A percentile compares a stretch with the other conserved stretches of the same genome.
Conservation (phyloP, 2,888 invertebrate species). For the Augiades crinisus region DNA sequence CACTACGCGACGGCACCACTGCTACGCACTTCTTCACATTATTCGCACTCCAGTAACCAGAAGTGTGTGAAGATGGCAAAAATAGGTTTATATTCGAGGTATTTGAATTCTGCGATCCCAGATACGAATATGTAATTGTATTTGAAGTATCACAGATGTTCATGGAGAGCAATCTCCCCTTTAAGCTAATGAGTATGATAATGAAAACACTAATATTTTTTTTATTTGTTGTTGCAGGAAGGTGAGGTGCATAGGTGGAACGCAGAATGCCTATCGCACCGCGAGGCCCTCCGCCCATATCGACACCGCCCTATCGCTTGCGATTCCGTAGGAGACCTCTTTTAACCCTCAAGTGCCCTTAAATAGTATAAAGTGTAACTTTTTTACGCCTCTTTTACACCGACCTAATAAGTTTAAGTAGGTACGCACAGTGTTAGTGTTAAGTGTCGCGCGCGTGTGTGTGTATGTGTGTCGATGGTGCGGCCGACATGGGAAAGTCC, state of each 20-base stretch:
- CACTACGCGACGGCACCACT: too few relatives aligned
- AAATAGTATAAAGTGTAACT: conserved; percentile 75
- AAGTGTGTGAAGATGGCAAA: too few relatives aligned
- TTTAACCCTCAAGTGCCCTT: conserved; percentile 75
- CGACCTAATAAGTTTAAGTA: conserved; percentile 73
- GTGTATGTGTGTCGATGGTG: conserved; percentile 77
- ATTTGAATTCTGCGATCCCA: too few relatives aligned
- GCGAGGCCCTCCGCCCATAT: conserved; percentile 77
- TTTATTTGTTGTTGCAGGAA: conserved; percentile 60
- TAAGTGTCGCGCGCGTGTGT: conserved; percentile 68
- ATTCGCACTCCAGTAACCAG: too few relatives aligned
- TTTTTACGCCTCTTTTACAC: conserved; percentile 78
- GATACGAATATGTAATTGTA: too few relatives aligned
- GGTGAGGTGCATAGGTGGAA: conserved; percentile 56
- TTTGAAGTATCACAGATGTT: too few relatives aligned
- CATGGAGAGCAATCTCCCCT: too few relatives aligned
- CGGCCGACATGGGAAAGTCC: conserved; percentile 82
- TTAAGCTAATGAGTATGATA: too few relatives aligned
- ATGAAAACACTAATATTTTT: too few relatives aligned
- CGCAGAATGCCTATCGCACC: conserved; percentile 80
- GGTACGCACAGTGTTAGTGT: conserved; percentile 69
- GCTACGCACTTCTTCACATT: too few relatives aligned
- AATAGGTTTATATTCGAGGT: too few relatives aligned
- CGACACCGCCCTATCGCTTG: conserved; percentile 69
- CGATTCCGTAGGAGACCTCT: conserved; percentile 72